Conservation (phyloP, 2,113 vertebrate genomes). For the Oryzias curvinotus region DNA sequence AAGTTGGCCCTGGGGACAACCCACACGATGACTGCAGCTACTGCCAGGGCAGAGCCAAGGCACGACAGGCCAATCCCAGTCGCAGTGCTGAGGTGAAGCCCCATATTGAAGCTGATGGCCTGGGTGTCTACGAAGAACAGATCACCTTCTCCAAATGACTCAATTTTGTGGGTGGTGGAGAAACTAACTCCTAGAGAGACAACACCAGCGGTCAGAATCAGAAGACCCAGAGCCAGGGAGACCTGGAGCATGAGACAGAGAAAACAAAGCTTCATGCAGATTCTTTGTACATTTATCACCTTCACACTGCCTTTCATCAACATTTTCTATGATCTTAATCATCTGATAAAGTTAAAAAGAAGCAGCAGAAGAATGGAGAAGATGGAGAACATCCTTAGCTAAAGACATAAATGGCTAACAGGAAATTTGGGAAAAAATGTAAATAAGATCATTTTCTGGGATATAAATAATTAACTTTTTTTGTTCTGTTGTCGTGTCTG, state of each 20-base stretch:
- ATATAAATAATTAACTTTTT: too few relatives aligned
- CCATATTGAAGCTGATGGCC: conserved; percentile 86
- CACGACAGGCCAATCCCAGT: conserved; percentile 86
- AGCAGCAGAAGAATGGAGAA: too few relatives aligned
- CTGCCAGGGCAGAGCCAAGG: conserved; percentile 79
- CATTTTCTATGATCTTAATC: too few relatives aligned
- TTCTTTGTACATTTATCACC: too few relatives aligned
- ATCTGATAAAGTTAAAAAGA: too few relatives aligned
- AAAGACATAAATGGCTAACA: too few relatives aligned
- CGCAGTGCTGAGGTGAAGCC: conserved; percentile 84
- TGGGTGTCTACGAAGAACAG: conserved; percentile 87
- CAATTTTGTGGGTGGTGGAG: conserved; percentile 85
- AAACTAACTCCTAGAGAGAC: conserved; percentile 79
- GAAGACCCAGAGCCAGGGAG: conserved; percentile 86
- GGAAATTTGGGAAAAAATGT: too few relatives aligned
- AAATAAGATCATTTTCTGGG: too few relatives aligned
- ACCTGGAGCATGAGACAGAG: conserved; percentile 72
- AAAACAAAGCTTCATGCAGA: not conserved
- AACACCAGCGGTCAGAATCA: conserved; percentile 77
- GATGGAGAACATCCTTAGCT: too few relatives aligned
- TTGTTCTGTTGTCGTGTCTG: not conserved
- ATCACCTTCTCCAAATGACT: conserved; percentile 90
- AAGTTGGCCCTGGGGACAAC: conserved; percentile 83
- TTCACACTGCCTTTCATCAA: too few relatives aligned
- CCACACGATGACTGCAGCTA: conserved; percentile 83